Conservation (phyloP, 2,888 invertebrate genomes). For the Micoletzkya japonica region DNA sequence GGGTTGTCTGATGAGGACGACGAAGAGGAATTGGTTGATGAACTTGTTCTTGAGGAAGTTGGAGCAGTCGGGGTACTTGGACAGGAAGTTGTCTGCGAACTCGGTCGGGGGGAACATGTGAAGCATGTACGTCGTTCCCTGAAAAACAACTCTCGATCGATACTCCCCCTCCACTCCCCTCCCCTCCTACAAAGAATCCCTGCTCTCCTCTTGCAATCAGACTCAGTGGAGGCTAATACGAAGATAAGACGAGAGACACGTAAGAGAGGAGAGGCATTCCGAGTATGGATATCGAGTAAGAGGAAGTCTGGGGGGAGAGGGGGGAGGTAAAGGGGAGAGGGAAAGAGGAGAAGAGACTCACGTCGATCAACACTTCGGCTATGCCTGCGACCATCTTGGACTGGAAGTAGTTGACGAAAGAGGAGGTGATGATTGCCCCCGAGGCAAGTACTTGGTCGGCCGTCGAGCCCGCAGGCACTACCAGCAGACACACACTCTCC, state of each 20-base stretch:
- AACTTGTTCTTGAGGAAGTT: neutral
- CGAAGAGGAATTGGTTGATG: neutral
- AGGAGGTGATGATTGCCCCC: neutral
- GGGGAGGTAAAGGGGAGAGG: neutral
- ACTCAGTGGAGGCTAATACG: too few species aligned
- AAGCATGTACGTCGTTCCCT: neutral
- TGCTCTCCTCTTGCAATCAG: too few species aligned
- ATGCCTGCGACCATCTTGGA: neutral
- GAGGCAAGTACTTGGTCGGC: neutral
- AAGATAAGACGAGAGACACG: too few species aligned
- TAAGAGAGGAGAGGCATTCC: too few species aligned
- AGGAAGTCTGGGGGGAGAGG: neutral
- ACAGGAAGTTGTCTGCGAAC: neutral
- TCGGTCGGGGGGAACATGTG: neutral
- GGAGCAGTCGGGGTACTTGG: neutral
- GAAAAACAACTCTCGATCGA: constrained; percentile 11
- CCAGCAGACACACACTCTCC: neutral
- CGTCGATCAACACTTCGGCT: neutral
- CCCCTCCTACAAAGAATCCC: too few species aligned
- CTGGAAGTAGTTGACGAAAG: neutral
- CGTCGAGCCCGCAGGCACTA: neutral
- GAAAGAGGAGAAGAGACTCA: neutral
- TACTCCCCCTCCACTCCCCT: constrained; percentile 2
- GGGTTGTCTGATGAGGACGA: neutral
- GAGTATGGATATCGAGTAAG: neutral